These are phyloP conservation scores for Dinothrombium tinctorium DNA, from an alignment of 1,140 invertebrate species.

Conservation along the genomic window DNA sequence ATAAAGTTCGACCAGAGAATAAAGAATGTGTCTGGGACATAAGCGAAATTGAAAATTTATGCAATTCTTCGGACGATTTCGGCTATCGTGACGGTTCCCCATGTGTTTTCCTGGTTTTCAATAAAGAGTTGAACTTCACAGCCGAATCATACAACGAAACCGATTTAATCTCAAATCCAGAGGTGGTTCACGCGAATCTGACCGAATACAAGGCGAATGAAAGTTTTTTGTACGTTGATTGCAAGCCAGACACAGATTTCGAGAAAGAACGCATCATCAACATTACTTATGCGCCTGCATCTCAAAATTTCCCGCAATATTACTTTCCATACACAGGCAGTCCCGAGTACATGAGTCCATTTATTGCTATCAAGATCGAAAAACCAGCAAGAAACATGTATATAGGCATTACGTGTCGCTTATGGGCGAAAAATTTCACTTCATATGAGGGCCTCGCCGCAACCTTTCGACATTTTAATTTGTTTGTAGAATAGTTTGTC, in stretches of 20 bases:
- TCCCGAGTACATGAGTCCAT: slow-evolving; percentile 10
- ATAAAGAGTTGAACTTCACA: not conserved
- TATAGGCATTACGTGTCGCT: slow-evolving; percentile 14
- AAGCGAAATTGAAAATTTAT: too few species aligned
- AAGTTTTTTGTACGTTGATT: slow-evolving; percentile 1
- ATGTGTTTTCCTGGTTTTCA: slow-evolving; percentile 14
- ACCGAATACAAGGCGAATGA: not conserved
- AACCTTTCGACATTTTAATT: too few species aligned
- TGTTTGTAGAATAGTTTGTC: too few species aligned
- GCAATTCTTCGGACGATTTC: slow-evolving; percentile 12
- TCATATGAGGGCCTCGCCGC: too few species aligned
- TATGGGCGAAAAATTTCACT: slow-evolving; percentile 14
- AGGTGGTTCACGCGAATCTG: not conserved
- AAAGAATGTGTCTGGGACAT: too few species aligned
- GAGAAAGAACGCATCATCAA: slow-evolving; percentile 8
- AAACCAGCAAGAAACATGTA: slow-evolving; percentile 13
- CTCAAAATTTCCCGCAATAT: slow-evolving; percentile 3
- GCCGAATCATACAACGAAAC: not conserved
- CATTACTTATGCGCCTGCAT: slow-evolving; percentile 7
- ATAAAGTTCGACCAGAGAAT: too few species aligned
- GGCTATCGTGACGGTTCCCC: slow-evolving; percentile 14
- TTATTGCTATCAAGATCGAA: slow-evolving; percentile 7
- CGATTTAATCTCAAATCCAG: not conserved
- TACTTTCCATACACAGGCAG: slow-evolving; percentile 9
- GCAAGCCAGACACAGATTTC: slow-evolving; percentile 2